Evolutionary conservation across 2,797 vertebrate species (phyloP).

Genomic region (Champsocephalus esox): DNA sequence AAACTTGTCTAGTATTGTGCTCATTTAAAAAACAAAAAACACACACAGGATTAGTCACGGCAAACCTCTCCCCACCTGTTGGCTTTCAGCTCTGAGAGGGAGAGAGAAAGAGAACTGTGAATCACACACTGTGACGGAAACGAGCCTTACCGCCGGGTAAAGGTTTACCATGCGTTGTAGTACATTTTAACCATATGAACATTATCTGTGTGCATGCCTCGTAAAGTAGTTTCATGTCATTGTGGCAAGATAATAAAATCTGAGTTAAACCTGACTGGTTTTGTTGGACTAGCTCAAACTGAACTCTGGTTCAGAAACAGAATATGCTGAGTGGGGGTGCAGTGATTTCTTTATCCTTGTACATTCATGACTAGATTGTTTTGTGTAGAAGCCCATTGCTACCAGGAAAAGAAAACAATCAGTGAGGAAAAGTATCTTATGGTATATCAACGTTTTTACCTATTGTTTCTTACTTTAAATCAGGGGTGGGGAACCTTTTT

Average conservation of each 20-base stretch:
- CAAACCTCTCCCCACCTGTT: conserved; percentile 80
- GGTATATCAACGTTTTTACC: not conserved
- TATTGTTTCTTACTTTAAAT: not conserved
- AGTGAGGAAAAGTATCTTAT: not conserved
- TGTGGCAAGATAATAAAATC: conserved; percentile 87
- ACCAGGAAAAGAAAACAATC: not conserved
- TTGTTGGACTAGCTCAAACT: conserved; percentile 41
- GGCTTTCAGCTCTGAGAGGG: conserved; percentile 84
- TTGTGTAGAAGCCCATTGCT: not conserved
- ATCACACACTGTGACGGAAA: conserved; percentile 92
- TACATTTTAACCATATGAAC: conserved; percentile 82
- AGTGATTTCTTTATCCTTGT: not conserved
- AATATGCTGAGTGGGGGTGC: too few relatives aligned
- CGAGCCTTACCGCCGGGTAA: conserved; percentile 88
- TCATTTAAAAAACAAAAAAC: conserved; percentile 75
- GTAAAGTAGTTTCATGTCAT: conserved; percentile 90
- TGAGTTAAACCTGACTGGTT: conserved; percentile 87
- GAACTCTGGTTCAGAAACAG: not conserved
- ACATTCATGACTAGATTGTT: not conserved
- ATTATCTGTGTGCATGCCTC: conserved; percentile 95
- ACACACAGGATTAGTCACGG: conserved; percentile 82
- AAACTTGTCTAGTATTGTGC: conserved; percentile 86
- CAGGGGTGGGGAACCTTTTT: too few relatives aligned
- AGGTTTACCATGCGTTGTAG: conserved; percentile 82
- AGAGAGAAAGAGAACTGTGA: conserved; percentile 69